These are phyloP conservation scores for Cacoxenus indagator DNA, from an alignment of 2,888 invertebrate species.

Conservation along the genomic window DNA sequence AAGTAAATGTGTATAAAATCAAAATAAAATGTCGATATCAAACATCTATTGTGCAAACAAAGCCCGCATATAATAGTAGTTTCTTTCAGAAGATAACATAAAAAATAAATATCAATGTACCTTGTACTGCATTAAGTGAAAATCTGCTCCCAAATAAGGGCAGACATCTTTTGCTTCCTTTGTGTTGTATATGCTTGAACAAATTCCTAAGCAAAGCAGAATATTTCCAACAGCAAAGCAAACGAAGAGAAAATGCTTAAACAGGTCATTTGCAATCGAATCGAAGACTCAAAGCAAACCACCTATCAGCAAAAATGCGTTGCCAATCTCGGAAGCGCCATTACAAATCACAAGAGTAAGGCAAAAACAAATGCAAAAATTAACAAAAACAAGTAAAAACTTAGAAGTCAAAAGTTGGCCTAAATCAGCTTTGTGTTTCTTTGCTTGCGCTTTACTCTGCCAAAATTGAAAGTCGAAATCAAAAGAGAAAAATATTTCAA, in stretches of 20 bases:
- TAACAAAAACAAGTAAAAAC: neutral
- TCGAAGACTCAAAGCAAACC: neutral
- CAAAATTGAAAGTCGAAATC: neutral
- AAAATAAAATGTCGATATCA: too few species aligned
- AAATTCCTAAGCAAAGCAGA: neutral
- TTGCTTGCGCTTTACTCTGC: slow-evolving; percentile 1
- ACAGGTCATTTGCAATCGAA: neutral
- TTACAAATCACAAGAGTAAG: neutral
- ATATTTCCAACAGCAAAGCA: neutral
- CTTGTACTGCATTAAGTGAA: too few species aligned
- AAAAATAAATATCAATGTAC: too few species aligned
- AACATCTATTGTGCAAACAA: too few species aligned
- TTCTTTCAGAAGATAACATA: too few species aligned
- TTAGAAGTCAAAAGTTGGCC: neutral
- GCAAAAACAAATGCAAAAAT: neutral
- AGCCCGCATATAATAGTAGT: too few species aligned
- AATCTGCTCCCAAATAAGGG: too few species aligned
- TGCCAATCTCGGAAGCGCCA: neutral
- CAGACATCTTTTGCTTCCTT: too few species aligned
- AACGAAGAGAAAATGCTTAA: neutral
- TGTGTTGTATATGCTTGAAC: too few species aligned
- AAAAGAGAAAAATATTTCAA: slow-evolving; percentile 24
- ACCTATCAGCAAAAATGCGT: slow-evolving; percentile 2
- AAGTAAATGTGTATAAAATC: too few species aligned
- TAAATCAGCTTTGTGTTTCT: neutral